phyloP scores from a whole-genome alignment of 2,113 vertebrate species.

The Indicator maculatus region DNA sequence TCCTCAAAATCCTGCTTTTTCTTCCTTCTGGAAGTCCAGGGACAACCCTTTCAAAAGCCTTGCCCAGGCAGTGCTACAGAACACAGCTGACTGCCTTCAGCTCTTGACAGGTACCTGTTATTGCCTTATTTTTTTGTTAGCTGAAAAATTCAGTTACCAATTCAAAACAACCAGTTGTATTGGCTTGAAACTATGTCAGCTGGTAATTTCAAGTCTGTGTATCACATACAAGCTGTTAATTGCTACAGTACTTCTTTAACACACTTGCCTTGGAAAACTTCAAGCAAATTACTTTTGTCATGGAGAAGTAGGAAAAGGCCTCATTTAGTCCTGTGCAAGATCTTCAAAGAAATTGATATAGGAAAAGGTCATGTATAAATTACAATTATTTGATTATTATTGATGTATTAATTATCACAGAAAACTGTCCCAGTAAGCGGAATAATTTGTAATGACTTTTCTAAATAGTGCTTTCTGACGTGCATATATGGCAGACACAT shows the following conservation, averaged over 20 bases:
- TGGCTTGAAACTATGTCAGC: not conserved
- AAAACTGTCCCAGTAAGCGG: not conserved
- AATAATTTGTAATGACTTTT: not conserved
- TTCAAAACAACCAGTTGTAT: not conserved
- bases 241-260: not conserved
- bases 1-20: not conserved
- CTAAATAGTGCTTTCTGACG: not conserved
- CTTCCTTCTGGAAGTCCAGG: not conserved
- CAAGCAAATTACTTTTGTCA: not conserved
- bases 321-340: not conserved
- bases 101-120: not conserved
- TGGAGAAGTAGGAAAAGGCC: not conserved
- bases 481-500: accelerated
- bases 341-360: not conserved
- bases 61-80: not conserved
- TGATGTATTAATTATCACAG: not conserved
- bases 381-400: not conserved
- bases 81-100: not conserved
- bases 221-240: not conserved
- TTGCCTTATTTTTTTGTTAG: not conserved
- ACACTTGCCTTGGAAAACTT: not conserved
- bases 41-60: not conserved
- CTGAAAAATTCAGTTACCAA: not conserved
- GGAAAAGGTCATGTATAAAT: not conserved
- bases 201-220: not conserved